Base-by-base conservation (phyloP, 2,797 vertebrate species). In the Peromyscus eremicus region DNA sequence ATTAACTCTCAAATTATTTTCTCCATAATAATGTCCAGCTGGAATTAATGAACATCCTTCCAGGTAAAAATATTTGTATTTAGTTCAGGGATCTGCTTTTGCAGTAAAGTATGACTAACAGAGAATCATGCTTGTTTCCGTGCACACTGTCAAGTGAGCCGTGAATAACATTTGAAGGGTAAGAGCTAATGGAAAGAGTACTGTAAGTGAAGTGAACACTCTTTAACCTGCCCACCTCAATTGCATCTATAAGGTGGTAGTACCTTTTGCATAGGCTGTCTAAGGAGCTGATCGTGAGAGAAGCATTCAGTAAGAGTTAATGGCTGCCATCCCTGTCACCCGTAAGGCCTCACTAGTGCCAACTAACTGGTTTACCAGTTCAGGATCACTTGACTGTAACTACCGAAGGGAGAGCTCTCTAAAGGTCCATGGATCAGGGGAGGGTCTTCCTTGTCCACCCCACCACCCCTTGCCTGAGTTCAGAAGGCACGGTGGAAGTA, bases 1-100 rank as follows among this genome's bases (percentile, higher is more conserved):
- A 64, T 86, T 92, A 46, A 32, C 89, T 64, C 57, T 60, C 46
- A 93, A 86, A 84, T 81, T 77, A 80, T 55, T 93, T 93, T 37
- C 82, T 92, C 60, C 7, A 32, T 34, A 80, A 89, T 40, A 80
- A 84, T 34, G 5, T 71, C 25, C 57, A 75, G 10, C 64, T 37
- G 12, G n/a, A 81, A 21, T 86, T 96, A 93, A 89, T 23, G 5
- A 27, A 73, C 25, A 91, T 40, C 57, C 37, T 92, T 93, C 68
- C 80, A 93, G 68, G 32, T 75, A 17, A 68, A n/a, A 64, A 75
- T 32, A 12, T 34, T n/a, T 75, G 81, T 64, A 87, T 80, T 93
- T 92, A 55, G 55, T 71, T 49, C n/a, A 49, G 46, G 60, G 10
- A 49, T 55, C 37, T 81, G 23, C 8, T 57, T 82, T 83, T 82